Base-by-base conservation (phyloP, 2,113 vertebrate species). In the Asarcornis scutulata region DNA sequence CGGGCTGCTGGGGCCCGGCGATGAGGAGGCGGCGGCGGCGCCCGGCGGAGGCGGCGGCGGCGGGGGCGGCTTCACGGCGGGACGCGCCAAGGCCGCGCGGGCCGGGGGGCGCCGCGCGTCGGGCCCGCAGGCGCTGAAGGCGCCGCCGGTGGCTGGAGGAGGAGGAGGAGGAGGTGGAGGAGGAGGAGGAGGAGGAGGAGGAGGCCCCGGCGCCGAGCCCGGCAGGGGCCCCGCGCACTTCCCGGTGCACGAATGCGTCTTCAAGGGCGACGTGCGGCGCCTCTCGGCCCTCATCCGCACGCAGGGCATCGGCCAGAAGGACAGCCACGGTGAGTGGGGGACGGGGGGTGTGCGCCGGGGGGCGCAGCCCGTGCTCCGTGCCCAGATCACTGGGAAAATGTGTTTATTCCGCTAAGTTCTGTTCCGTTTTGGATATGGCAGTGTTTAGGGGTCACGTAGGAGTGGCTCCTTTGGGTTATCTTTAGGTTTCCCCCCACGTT, bases 181-280 rank as follows among this genome's bases (percentile, higher is more conserved):
- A 40, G 38, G 83, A 76, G 95, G 83, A 76, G 38, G 38, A 40
- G 38, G 83, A 76, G 95, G 93, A 40, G 82, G 89, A 76, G 78
- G 75, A 31, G 60, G 90, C 87, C 80, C 83, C 5, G 84, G 96
- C 75, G 90, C 96, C 9, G 96, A 97, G 91, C 89, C 97, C 86
- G 90, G 96, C 83, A 62, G 34, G 67, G 69, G 96, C 81, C 89
- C 97, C 11, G 97, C 97, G 42, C 98, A 98, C 95, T 99, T 98
- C 89, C 99, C 99, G 12, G 98, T 99, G n/a, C 99, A 99, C 91
- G 99, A 99, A 97, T 99, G 99, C 94, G 99, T 99, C 67, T 99
- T 99, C 96, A 98, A 99, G 95, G 99, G 99, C 60, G 99, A 99
- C 95, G 99, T 99, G 92, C 96, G 99, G 89, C 98, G 98, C 18